A percentile compares a stretch with the other conserved stretches of the same genome.
phyloP scores from a whole-genome alignment of 2,888 invertebrate species.

The Pandemis corylana region DNA sequence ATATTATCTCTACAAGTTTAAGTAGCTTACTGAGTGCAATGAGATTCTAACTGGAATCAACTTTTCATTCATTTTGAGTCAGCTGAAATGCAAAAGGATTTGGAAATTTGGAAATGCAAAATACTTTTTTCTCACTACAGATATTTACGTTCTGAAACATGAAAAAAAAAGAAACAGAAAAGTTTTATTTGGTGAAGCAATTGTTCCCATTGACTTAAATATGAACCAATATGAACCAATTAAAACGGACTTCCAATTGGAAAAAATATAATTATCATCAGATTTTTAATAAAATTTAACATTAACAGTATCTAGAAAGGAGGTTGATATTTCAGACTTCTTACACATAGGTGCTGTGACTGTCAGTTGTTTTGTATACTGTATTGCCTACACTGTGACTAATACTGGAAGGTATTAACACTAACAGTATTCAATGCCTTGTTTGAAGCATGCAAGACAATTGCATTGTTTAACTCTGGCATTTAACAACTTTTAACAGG shows the following conservation, averaged over 20 bases:
- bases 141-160: too few species aligned
- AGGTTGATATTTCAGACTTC: neutral
- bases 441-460: slow-evolving; percentile 24
- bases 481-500: slow-evolving; percentile 18
- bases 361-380: neutral
- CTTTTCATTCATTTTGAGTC: too few species aligned
- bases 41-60: too few species aligned
- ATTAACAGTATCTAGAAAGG: neutral
- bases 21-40: too few species aligned
- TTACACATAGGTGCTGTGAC: neutral
- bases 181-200: too few species aligned
- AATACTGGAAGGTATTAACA: neutral
- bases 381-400: neutral
- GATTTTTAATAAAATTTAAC: neutral
- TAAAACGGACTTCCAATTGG: neutral
- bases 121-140: too few species aligned
- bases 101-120: too few species aligned
- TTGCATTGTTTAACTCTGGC: slow-evolving; percentile 32
- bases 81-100: too few species aligned
- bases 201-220: too few species aligned
- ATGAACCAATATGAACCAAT: too few species aligned
- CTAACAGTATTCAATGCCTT: slow-evolving; percentile 4
- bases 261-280: neutral
- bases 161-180: too few species aligned
- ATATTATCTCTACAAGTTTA: too few species aligned